Evolutionary conservation across 2,113 vertebrate species (phyloP), one percentile per base, ranked within the genome.

Genomic region (Cygnus buccinator): DNA sequence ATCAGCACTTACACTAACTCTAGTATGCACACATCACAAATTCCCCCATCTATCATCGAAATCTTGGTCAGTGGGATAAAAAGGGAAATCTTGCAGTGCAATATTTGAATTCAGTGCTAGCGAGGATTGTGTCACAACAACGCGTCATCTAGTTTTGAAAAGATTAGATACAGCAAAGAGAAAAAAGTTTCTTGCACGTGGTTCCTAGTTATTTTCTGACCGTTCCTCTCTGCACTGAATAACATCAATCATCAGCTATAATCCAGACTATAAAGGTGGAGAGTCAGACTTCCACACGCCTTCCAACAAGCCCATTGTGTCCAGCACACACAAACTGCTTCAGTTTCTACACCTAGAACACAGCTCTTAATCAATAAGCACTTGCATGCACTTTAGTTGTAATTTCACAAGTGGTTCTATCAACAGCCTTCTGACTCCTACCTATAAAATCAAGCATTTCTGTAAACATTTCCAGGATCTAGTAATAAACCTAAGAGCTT

Each of bases 141-240:
- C 13, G 7, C 15, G 23, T 18, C 37, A 41, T 3, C 58, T 17
- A 15, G 37, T 23, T 71, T 29, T 66, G 15, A 46, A 35, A 39
- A 66, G 28, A 67, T 10, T 8, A 67, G 79, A n/a, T 12, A 44
- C 3, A 54, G n/a, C n/a, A 61, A 29, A 55, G 6, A 58, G 14
- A 19, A 66, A 44, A 44, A 62, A 35, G 1, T 1, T 2, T 14
- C 29, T 65, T 37, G 19, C 1, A 0, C 10, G 14, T 22, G 16
- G 28, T 43, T 70, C 54, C 72, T 12, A 3, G 25, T 50, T 55
- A 3, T 35, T 66, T 70, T 58, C 37, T 54, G 62, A 33, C 23
- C 0, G 2, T 31, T 50, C 57, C 6, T 14, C 46, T 2, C 4
- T 46, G 35, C 7, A 52, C 11, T 33, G 28, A 81, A 1, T 17